These are phyloP conservation scores for Campaea margaritaria DNA, from an alignment of 2,888 invertebrate genomes.

Conservation along the genomic window DNA sequence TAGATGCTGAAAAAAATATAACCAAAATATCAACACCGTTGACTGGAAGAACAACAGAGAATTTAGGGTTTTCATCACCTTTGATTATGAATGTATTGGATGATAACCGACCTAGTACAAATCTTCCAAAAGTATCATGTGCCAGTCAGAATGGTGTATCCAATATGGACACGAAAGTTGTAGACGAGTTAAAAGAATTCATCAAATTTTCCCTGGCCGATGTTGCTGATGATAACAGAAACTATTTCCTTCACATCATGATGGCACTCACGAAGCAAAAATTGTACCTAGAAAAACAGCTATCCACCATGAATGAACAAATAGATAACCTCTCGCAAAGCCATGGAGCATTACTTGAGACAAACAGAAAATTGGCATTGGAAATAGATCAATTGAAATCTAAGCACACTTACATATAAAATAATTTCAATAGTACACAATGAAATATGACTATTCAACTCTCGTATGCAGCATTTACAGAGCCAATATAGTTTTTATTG, in stretches of 20 bases:
- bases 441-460: not conserved
- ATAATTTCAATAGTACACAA: not conserved
- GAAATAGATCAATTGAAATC: constrained; percentile 78
- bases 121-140: constrained; percentile 44
- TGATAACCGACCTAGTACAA: constrained; percentile 53
- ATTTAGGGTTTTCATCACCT: constrained; percentile 66
- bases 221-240: constrained; percentile 73
- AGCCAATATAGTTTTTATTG: too few species aligned
- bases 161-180: constrained; percentile 54
- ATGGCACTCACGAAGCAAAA: constrained; percentile 81
- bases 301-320: constrained; percentile 65
- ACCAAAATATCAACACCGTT: constrained; percentile 77
- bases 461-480: too few species aligned
- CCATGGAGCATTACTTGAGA: constrained; percentile 76
- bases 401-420: constrained; percentile 49
- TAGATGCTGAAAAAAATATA: constrained; percentile 69
- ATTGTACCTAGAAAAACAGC: constrained; percentile 75
- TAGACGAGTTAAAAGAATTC: constrained; percentile 77
- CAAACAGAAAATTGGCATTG: constrained; percentile 77
- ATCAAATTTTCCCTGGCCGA: constrained; percentile 70
- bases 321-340: constrained; percentile 67
- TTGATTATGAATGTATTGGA: constrained; percentile 62
- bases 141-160: constrained; percentile 31
- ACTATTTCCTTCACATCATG: constrained; percentile 78
- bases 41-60: constrained; percentile 59